Percentiles rank a stretch among this genome's conserved stretches.
phyloP scores from a whole-genome alignment of 2,888 invertebrate species.

The Tanytarsus gracilentus region DNA sequence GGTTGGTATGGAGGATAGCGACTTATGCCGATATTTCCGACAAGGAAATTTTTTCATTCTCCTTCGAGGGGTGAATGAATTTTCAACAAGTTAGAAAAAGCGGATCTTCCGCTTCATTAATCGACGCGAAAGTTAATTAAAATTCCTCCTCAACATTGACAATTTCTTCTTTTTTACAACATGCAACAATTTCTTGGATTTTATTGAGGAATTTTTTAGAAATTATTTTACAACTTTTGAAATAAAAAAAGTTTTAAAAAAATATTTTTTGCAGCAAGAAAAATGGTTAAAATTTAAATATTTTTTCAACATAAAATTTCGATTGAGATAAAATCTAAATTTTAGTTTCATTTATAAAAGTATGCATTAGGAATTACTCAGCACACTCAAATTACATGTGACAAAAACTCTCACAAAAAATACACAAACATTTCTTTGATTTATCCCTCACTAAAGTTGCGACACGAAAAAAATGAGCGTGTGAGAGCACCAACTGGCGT shows the following conservation, averaged over 20 bases:
- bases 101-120: constrained; percentile 29
- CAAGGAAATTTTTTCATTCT: not conserved
- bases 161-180: not conserved
- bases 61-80: constrained; percentile 13
- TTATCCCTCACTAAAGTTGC: not conserved
- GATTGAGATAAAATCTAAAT: no score
- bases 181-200: not conserved
- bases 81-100: constrained; percentile 27
- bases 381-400: no score
- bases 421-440: no score
- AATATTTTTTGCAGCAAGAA: not conserved
- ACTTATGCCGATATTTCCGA: not conserved
- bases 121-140: constrained; percentile 27
- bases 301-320: no score
- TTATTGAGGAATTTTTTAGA: not conserved
- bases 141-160: constrained; percentile 8
- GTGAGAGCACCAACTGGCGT: not conserved
- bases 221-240: not conserved
- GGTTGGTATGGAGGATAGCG: not conserved
- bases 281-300: no score
- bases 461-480: not conserved
- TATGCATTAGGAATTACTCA: no score
- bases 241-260: not conserved
- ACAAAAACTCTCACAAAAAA: no score
- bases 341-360: no score